Conservation (phyloP, 2,113 vertebrate genomes). For the Lepus timidus region DNA sequence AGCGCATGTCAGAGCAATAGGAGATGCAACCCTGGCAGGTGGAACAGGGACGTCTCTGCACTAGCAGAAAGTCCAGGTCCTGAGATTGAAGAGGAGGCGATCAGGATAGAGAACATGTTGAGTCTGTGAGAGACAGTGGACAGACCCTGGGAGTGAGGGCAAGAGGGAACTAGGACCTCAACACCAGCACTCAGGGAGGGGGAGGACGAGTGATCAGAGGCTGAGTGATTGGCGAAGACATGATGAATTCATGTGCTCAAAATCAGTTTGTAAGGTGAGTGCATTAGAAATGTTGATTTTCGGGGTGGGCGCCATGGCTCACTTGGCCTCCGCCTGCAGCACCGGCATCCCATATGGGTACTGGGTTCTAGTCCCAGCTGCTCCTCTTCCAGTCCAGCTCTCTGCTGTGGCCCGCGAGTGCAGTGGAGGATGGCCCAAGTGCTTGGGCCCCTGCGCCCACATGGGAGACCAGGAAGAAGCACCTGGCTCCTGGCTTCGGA, state of each 20-base stretch:
- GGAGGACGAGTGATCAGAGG: background rate
- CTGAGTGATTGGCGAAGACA: background rate
- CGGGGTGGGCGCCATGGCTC: too few species aligned
- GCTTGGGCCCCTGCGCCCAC: too few species aligned
- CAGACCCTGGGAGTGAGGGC: too few species aligned
- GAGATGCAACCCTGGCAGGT: background rate
- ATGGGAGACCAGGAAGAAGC: too few species aligned
- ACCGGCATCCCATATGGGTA: too few species aligned
- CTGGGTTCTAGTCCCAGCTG: too few species aligned
- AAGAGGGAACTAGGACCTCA: background rate
- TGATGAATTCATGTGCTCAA: background rate
- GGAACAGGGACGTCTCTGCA: background rate
- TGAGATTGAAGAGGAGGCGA: background rate
- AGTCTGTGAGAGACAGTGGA: background rate
- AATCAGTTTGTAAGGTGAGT: background rate
- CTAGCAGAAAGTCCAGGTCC: background rate
- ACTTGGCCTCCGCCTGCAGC: too few species aligned
- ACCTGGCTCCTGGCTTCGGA: too few species aligned
- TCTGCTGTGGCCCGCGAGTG: too few species aligned
- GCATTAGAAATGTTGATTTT: background rate
- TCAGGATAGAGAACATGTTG: background rate
- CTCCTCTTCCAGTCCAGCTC: too few species aligned
- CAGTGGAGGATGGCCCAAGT: too few species aligned
- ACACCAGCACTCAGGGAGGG: background rate
- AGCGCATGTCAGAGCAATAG: background rate